A percentile compares a stretch with the other conserved stretches of the same genome.
Evolutionary conservation across 2,113 vertebrate genomes (phyloP).

Genomic region (Pitta sordida): DNA sequence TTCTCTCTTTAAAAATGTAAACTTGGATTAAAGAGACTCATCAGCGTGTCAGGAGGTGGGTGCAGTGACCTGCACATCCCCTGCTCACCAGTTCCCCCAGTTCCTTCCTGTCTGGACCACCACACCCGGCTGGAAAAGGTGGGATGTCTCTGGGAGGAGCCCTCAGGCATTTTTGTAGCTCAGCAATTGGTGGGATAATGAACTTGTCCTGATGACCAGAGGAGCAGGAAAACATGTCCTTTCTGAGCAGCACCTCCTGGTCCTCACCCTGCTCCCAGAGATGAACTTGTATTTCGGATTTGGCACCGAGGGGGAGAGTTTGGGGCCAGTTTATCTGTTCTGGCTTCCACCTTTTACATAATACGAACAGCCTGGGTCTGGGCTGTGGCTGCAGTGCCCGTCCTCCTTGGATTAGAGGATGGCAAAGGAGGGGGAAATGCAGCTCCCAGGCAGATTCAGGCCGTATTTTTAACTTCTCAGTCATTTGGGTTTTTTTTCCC

Average conservation of each 20-base stretch:
- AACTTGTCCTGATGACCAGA: background rate
- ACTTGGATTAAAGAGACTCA: background rate
- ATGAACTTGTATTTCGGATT: too few species aligned
- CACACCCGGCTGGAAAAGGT: background rate
- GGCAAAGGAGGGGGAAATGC: background rate
- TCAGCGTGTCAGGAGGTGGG: rapidly evolving
- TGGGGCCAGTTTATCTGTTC: background rate
- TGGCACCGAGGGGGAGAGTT: background rate
- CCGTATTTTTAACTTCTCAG: background rate
- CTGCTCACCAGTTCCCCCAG: background rate
- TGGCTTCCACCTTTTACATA: background rate
- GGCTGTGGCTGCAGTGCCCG: background rate
- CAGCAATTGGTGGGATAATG: background rate
- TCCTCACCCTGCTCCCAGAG: background rate
- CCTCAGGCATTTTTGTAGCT: background rate
- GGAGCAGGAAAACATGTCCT: background rate
- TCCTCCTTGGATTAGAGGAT: background rate
- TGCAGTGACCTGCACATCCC: background rate
- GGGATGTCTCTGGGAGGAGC: background rate
- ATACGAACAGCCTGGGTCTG: background rate
- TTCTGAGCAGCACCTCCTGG: background rate
- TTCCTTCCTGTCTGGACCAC: background rate
- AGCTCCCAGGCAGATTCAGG: background rate
- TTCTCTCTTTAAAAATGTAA: background rate
- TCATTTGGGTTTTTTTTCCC: background rate